Evolutionary conservation across 2,797 vertebrate genomes (phyloP).

Genomic region (Sarcoramphus papa): DNA sequence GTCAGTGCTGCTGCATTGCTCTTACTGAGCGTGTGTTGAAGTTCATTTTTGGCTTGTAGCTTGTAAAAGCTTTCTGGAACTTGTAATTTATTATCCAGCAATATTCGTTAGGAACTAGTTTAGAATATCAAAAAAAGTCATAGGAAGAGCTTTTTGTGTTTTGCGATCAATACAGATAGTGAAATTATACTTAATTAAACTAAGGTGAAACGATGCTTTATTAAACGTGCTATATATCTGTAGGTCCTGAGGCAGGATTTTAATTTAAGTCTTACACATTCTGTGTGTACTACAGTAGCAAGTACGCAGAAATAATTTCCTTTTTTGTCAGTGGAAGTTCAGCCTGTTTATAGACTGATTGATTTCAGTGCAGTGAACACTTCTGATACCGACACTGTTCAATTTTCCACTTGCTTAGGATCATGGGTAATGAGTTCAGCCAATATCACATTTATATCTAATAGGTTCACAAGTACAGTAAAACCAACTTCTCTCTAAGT

Average conservation of each 20-base stretch:
- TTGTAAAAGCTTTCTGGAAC: slow-evolving; percentile 5
- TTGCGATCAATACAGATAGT: background rate
- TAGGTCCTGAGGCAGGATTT: slow-evolving; percentile 16
- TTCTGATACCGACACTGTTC: background rate
- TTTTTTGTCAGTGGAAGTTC: background rate
- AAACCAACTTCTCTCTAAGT: background rate
- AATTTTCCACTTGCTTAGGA: background rate
- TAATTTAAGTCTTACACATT: slow-evolving; percentile 18
- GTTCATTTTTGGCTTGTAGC: background rate
- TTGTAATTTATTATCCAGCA: background rate
- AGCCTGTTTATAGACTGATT: background rate
- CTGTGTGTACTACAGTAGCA: background rate
- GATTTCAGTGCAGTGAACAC: background rate
- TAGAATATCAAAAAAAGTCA: slow-evolving; percentile 3
- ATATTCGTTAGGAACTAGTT: background rate
- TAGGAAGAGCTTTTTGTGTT: background rate
- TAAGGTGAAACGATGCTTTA: background rate
- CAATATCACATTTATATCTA: background rate
- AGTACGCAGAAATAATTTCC: background rate
- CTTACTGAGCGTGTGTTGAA: background rate
- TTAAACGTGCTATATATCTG: background rate
- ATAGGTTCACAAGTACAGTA: background rate
- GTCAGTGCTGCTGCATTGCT: background rate
- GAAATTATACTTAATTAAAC: slow-evolving; percentile 44
- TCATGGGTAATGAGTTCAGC: background rate